Base-by-base conservation (phyloP, 2,797 vertebrate genomes). In the Balearica regulorum region DNA sequence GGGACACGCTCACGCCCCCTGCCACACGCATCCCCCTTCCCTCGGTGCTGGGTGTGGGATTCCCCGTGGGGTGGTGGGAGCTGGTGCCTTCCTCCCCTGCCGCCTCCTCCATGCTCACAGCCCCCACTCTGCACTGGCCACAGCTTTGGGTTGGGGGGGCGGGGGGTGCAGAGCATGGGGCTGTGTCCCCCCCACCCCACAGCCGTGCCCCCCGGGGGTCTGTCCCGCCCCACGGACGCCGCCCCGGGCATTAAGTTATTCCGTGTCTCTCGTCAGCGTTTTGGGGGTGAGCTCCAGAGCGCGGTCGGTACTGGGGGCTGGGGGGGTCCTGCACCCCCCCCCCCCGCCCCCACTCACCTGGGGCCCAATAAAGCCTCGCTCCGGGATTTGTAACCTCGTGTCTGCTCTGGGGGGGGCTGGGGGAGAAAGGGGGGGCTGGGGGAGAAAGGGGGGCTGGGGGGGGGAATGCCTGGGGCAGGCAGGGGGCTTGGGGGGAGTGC, bases 321-420 rank as follows among this genome's bases (percentile, higher is more conserved):
- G 12, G 66, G 35, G 35, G 25, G 24, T n/a, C 24, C 58, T 17
- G 28, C 10, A 17, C 57, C 55, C 69, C 48, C 48, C 48, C 48
- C 5, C 53, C 20, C 62, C 4, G 7, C 17, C 20, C 9, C 14
- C 22, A 28, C 20, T 15, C 12, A 2, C 25, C n/a, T 5, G 46
- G 79, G 80, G 79, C 57, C 17, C 10, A 91, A 91, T 94, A 94
- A 94, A 91, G 66, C 78, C 87, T 73, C n/a, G 31, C 61, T 75
- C 39, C 4, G 68, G 57, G 83, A 75, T 91, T 94, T 94, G 57
- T 94, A 87, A 83, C 22, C 35, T 17, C 55, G 5, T 9, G 16
- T 29, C 26, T 25, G 8, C 35, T 9, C n/a, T 11, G 44, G 24
- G n/a, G 12, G 22, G 2, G 22, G 2, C 11, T 6, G 10, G 16